These are phyloP conservation scores for Montipora capricornis DNA, from an alignment of 64 coral and sea anemone species.

Conservation along the genomic window DNA sequence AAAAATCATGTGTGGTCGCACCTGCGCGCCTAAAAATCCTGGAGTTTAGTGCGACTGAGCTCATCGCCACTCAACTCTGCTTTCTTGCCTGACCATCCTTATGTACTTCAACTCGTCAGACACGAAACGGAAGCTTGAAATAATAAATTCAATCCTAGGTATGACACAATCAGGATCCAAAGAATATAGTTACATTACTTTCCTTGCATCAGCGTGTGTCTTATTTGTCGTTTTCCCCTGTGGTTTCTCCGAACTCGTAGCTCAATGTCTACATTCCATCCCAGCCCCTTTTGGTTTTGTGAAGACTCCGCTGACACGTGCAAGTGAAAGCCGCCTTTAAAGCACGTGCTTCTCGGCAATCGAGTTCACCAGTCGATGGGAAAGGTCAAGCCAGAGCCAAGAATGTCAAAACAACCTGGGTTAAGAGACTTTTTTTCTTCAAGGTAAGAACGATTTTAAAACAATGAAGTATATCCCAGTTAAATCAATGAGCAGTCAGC, in stretches of 20 bases:
- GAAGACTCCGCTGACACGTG: background rate
- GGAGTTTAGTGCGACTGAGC: conserved; percentile 6
- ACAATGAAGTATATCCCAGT: no score
- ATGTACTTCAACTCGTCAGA: conserved; percentile 28
- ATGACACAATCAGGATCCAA: conserved; percentile 18
- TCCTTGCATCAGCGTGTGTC: conserved; percentile 33
- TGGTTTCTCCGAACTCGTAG: conserved; percentile 9
- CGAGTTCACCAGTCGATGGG: background rate
- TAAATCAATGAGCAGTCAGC: no score
- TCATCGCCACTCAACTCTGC: conserved; percentile 5
- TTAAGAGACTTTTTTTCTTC: conserved; percentile 15
- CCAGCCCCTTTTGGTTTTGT: background rate
- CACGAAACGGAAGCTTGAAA: conserved; percentile 24
- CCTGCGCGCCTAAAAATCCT: conserved; percentile 6
- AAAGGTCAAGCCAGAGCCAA: background rate
- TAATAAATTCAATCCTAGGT: conserved; percentile 9
- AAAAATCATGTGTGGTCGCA: conserved; percentile 18
- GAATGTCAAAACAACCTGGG: background rate
- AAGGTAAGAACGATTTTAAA: conserved; percentile 11
- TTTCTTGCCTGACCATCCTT: conserved; percentile 21
- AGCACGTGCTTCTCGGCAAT: background rate
- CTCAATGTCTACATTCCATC: conserved; percentile 13
- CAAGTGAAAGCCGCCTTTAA: background rate
- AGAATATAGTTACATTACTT: conserved; percentile 26
- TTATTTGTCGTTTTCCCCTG: conserved; percentile 30